A percentile compares a stretch with the other conserved stretches of the same genome.
phyloP scores from a whole-genome alignment of 2,888 invertebrate species.

The Andrena bicolor region DNA sequence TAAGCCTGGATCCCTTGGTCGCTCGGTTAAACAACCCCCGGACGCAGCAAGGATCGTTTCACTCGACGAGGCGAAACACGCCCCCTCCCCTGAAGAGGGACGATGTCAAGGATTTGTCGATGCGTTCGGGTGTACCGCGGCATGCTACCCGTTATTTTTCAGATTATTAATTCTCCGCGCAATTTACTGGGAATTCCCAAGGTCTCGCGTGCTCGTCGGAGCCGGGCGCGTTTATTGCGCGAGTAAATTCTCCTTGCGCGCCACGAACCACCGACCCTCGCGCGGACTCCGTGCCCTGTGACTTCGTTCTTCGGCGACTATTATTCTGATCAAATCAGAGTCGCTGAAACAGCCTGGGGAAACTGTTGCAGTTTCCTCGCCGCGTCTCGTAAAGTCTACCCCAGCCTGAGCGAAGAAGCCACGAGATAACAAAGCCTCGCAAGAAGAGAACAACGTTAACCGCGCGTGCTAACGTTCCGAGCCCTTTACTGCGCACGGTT shows the following conservation, averaged over 20 bases:
- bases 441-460: slow-evolving; percentile 39
- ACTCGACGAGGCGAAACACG: background rate
- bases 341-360: slow-evolving; percentile 29
- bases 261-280: background rate
- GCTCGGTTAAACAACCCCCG: slow-evolving; percentile 43
- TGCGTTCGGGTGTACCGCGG: background rate
- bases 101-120: slow-evolving; percentile 20
- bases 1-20: slow-evolving; percentile 62
- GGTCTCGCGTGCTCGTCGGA: background rate
- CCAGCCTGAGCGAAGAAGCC: slow-evolving; percentile 30
- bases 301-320: slow-evolving; percentile 11
- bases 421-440: slow-evolving; percentile 26
- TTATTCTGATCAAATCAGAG: slow-evolving; percentile 56
- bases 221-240: background rate
- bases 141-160: slow-evolving; percentile 14
- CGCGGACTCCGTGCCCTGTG: slow-evolving; percentile 25
- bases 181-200: slow-evolving; percentile 22
- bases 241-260: slow-evolving; percentile 23
- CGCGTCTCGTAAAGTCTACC: slow-evolving; percentile 39
- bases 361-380: slow-evolving; percentile 34
- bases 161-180: slow-evolving; percentile 28
- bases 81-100: background rate
- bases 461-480: slow-evolving; percentile 57
- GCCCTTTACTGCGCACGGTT: slow-evolving; percentile 71
- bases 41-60: background rate